Conservation (phyloP, 2,113 vertebrate genomes). For the Hypomesus transpacificus region DNA sequence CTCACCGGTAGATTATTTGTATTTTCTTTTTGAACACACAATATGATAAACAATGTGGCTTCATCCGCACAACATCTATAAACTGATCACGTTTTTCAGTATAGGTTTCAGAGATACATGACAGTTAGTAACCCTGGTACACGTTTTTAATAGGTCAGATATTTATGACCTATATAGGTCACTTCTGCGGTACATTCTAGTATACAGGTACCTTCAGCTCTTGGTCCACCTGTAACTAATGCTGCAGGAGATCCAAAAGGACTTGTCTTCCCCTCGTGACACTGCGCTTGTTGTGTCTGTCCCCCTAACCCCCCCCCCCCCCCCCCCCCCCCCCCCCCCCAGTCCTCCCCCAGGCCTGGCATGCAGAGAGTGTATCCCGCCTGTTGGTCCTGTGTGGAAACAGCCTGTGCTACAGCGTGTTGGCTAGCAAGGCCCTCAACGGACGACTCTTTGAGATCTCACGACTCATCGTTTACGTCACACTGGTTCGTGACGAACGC, state of each 20-base stretch:
- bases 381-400: constrained; percentile 85
- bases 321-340: neutral
- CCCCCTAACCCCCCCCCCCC: neutral
- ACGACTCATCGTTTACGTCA: constrained; percentile 78
- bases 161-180: too few relatives aligned
- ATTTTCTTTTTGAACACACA: too few relatives aligned
- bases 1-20: constrained; percentile 74
- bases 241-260: neutral
- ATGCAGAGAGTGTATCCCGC: constrained; percentile 82
- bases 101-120: too few relatives aligned
- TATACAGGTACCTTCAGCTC: too few relatives aligned
- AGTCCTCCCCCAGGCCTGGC: constrained; percentile 84
- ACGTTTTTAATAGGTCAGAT: too few relatives aligned
- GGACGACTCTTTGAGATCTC: constrained; percentile 74
- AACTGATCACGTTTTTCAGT: neutral
- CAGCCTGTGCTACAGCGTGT: constrained; percentile 79
- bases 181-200: too few relatives aligned
- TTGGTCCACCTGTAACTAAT: too few relatives aligned
- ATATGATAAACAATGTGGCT: neutral
- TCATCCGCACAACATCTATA: neutral
- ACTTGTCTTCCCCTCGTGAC: neutral
- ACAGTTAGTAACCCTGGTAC: too few relatives aligned
- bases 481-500: constrained; percentile 74
- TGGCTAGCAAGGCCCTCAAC: constrained; percentile 83
- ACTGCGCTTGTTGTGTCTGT: neutral